Percentiles rank a stretch among this genome's conserved stretches.
These are phyloP conservation scores for Sebastes kiyomatsui DNA, from an alignment of 2,797 vertebrate species.

Conservation along the genomic window DNA sequence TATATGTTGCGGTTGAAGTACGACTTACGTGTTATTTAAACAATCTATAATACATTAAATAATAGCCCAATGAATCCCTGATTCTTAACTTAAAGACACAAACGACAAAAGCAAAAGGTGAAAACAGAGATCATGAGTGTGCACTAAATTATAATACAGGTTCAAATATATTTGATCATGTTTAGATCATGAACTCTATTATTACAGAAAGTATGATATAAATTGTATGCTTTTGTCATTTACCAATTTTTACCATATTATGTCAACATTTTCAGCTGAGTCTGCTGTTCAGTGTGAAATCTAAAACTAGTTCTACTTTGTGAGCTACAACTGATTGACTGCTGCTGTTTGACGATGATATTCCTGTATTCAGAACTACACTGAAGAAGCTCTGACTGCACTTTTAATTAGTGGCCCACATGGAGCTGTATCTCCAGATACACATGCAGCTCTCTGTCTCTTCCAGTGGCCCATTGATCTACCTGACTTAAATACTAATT, in stretches of 20 bases:
- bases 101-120: not conserved
- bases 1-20: not conserved
- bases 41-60: not conserved
- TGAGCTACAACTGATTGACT: not conserved
- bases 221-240: no score
- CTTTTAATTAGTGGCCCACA: slow-evolving; percentile 29
- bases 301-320: not conserved
- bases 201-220: no score
- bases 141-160: no score
- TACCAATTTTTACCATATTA: no score
- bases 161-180: no score
- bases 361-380: not conserved
- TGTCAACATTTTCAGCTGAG: not conserved
- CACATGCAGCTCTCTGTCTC: not conserved
- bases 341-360: not conserved
- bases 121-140: not conserved
- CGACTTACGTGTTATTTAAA: not conserved
- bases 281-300: not conserved
- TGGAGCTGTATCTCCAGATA: not conserved
- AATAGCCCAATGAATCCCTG: not conserved
- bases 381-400: slow-evolving; percentile 1
- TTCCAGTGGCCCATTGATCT: not conserved
- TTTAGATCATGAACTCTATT: no score
- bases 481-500: slow-evolving; percentile 20
- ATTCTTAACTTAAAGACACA: not conserved